Evolutionary conservation across 1,140 invertebrate genomes (phyloP).

Genomic region (Mylabris phalerata): DNA sequence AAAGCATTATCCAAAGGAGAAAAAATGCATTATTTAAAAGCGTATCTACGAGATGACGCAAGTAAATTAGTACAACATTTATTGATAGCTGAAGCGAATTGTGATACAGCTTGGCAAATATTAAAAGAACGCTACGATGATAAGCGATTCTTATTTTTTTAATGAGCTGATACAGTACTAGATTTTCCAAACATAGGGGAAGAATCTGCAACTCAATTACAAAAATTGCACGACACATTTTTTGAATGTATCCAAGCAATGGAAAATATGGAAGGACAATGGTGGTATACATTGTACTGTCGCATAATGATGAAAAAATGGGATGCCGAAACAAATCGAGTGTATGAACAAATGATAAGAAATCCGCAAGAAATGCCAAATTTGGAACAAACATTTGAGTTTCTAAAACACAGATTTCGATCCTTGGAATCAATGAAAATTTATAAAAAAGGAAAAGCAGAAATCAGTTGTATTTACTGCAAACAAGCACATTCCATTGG

Average conservation of each 20-base stretch:
- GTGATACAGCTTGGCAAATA: not conserved
- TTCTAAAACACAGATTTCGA: too few species aligned
- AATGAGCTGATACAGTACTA: not conserved
- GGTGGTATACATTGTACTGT: not conserved
- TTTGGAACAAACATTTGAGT: not conserved
- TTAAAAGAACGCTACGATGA: not conserved
- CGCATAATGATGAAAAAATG: not conserved
- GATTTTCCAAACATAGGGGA: not conserved
- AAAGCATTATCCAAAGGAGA: not conserved
- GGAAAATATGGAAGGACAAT: not conserved
- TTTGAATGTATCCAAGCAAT: conserved; percentile 1
- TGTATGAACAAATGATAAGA: too few species aligned
- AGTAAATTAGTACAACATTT: not conserved
- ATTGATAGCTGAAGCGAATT: not conserved
- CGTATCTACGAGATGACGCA: not conserved
- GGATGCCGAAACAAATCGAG: too few species aligned
- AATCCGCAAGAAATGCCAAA: too few species aligned
- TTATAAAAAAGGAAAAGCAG: not conserved
- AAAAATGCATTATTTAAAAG: conserved; percentile 12
- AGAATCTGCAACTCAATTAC: not conserved
- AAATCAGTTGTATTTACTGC: not conserved
- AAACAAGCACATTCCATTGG: not conserved
- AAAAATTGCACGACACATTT: conserved; percentile 2
- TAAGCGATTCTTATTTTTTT: not conserved
- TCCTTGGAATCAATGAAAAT: not conserved